These are phyloP conservation scores for Melanotaenia maccullochi DNA, from an alignment of 2,797 vertebrate species.

Conservation along the genomic window DNA sequence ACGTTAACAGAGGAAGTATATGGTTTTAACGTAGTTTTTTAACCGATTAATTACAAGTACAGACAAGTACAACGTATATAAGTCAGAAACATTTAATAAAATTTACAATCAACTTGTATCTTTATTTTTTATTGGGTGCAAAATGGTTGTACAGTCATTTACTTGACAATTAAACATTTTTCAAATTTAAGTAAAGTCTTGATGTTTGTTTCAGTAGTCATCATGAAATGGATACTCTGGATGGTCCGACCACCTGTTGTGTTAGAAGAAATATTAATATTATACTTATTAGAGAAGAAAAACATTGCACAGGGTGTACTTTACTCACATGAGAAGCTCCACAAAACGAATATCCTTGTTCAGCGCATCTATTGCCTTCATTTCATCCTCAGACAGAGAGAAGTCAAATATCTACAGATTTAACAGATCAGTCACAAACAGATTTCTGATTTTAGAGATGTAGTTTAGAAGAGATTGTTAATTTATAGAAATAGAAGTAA, in stretches of 20 bases:
- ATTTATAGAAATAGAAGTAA: background rate
- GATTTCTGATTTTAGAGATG: constrained; percentile 62
- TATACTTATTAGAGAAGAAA: background rate
- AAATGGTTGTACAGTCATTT: background rate
- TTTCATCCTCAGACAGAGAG: constrained; percentile 89
- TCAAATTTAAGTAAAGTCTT: background rate
- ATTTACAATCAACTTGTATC: background rate
- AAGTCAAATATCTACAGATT: constrained; percentile 91
- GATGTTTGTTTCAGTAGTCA: constrained; percentile 70
- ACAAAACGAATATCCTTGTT: constrained; percentile 93
- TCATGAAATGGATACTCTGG: constrained; percentile 85
- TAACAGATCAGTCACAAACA: constrained; percentile 38
- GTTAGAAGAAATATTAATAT: constrained; percentile 6
- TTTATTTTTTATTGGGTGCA: background rate
- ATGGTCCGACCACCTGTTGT: constrained; percentile 83
- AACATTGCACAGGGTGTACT: background rate
- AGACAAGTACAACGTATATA: no score
- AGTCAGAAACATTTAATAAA: background rate
- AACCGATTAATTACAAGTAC: no score
- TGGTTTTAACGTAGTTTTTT: no score
- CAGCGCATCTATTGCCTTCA: constrained; percentile 87
- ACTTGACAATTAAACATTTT: background rate
- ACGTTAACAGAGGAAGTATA: no score
- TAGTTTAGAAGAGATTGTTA: background rate
- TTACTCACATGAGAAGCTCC: constrained; percentile 90